Conservation (phyloP, 2,888 invertebrate genomes). For the Lottia gigantea region DNA sequence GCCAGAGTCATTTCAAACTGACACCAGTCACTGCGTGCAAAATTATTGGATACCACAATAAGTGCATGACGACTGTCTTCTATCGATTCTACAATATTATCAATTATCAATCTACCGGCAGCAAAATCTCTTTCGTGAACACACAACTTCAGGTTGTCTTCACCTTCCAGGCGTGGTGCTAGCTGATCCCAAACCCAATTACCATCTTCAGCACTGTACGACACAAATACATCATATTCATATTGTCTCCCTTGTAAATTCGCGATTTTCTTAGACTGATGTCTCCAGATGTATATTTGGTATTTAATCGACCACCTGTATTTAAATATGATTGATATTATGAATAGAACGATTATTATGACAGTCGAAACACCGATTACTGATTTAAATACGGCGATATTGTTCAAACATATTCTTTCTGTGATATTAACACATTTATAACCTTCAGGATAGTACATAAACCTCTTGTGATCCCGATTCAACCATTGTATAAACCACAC, state of each 20-base stretch:
- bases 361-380: neutral
- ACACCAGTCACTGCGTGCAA: constrained; percentile 79
- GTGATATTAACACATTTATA: neutral
- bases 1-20: constrained; percentile 80
- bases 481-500: constrained; percentile 36
- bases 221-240: constrained; percentile 78
- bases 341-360: neutral
- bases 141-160: constrained; percentile 70
- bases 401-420: neutral
- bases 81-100: constrained; percentile 79
- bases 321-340: neutral
- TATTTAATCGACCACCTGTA: neutral
- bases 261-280: constrained; percentile 69
- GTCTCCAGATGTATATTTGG: neutral
- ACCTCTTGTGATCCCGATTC: neutral
- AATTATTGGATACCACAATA: constrained; percentile 75
- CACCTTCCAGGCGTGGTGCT: constrained; percentile 75
- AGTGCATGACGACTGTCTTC: constrained; percentile 76
- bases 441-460: neutral
- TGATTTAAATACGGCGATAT: neutral
- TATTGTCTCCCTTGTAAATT: neutral
- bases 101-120: constrained; percentile 78
- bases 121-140: constrained; percentile 80
- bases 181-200: constrained; percentile 76
- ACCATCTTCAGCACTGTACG: constrained; percentile 77